Evolutionary conservation across 2,113 vertebrate species (phyloP).

Genomic region (Siniperca chuatsi): DNA sequence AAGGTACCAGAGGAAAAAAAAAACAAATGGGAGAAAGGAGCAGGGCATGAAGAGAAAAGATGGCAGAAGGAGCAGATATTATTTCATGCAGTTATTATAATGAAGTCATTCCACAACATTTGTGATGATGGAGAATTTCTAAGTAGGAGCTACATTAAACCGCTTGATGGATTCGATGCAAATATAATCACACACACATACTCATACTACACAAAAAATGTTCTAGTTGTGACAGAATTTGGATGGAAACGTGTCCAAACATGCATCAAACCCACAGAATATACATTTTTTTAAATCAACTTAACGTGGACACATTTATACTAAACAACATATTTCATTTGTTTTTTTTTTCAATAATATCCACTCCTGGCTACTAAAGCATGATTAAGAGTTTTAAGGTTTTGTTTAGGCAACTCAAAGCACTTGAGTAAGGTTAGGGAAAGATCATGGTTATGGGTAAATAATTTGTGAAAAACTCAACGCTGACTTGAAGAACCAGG

Average conservation of each 20-base stretch:
- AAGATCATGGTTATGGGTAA: background rate
- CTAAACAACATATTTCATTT: background rate
- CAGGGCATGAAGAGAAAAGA: constrained; percentile 45
- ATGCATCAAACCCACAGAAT: constrained; percentile 30
- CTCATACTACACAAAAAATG: constrained; percentile 32
- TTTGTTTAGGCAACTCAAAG: background rate
- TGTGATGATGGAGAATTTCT: constrained; percentile 57
- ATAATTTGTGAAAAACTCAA: background rate
- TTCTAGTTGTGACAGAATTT: constrained; percentile 46
- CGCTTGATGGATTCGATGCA: constrained; percentile 60
- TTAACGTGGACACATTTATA: background rate
- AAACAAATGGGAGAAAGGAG: constrained; percentile 7
- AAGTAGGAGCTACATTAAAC: constrained; percentile 65
- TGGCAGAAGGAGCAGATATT: constrained; percentile 47
- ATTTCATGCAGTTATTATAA: constrained; percentile 65
- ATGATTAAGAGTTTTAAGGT: background rate
- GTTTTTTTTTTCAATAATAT: background rate
- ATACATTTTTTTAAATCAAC: background rate
- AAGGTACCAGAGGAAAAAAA: constrained; percentile 30
- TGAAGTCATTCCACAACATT: constrained; percentile 45
- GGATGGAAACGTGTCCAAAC: constrained; percentile 51
- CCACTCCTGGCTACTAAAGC: background rate
- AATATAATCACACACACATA: constrained; percentile 48
- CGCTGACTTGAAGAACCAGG: background rate
- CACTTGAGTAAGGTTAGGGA: background rate